Conservation (phyloP, 2,888 invertebrate genomes). For the Dione vanillae region DNA sequence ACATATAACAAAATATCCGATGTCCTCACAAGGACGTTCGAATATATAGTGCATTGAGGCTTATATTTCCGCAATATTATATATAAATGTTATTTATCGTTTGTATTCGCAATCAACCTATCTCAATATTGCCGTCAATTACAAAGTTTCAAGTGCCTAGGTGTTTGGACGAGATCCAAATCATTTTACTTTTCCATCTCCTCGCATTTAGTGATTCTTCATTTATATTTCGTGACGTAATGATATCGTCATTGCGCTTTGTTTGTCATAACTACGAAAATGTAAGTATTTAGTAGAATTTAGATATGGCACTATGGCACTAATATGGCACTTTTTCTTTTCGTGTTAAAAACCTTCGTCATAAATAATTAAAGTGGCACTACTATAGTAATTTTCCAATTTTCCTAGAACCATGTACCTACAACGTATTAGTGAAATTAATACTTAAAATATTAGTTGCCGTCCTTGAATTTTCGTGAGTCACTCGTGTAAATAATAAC, state of each 20-base stretch:
- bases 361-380: not conserved
- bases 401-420: slow-evolving; percentile 3
- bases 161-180: too few species aligned
- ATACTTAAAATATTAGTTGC: not conserved
- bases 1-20: not conserved
- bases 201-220: too few species aligned
- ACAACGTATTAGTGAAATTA: not conserved
- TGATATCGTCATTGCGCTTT: too few species aligned
- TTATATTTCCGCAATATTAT: not conserved
- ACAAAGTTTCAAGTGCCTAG: not conserved
- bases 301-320: too few species aligned
- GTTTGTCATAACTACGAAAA: too few species aligned
- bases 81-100: not conserved
- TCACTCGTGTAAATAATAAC: not conserved
- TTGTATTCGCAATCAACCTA: not conserved
- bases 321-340: not conserved
- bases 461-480: slow-evolving; percentile 7
- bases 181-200: too few species aligned
- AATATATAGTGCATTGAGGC: not conserved
- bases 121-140: not conserved
- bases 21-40: not conserved
- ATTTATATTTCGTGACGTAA: too few species aligned
- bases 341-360: not conserved
- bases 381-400: not conserved
- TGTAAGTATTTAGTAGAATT: too few species aligned